Base-by-base conservation (phyloP, 2,888 invertebrate genomes). In the Ctenicera cuprea region DNA sequence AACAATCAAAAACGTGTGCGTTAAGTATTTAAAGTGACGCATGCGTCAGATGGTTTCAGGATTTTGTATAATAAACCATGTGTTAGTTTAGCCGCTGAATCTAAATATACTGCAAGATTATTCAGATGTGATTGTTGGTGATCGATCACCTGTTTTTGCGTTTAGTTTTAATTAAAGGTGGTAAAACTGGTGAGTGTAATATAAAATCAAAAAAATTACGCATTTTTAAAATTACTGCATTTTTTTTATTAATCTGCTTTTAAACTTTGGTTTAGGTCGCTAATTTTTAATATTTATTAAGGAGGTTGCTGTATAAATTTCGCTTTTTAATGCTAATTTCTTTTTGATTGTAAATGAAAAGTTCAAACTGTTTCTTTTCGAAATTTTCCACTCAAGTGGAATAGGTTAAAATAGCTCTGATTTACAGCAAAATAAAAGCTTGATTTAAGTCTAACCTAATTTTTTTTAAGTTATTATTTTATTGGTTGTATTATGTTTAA, bases 91-190 rank as follows among this genome's bases (percentile, higher is more conserved):
- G 67, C 41, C 18, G 20, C 45, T 41, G 52, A 57, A 43, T 67
- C 67, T 67, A 67, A 67, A 67, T 67, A 67, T 67, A 67, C 57
- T 12, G 18, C 33, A 30, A 38, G 67, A 67, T 67, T 57, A 50
- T 48, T 67, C 33, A 22, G 54, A 33, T 41, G 41, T 67, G 14
- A 18, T 41, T 67, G 67, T 54, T 14, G 38, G 67, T 57, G 67
- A 67, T 67, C 41, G 57, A 67, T 54, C 57, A 45, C 54, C 54
- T 26, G 30, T 54, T 54, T 54, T 26, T 30, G 12, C 11, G 22
- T 54, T 30, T n/a, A 14, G 26, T 14, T 54, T 54, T 52, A 14
- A 54, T 54, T 54, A 33, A 11, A 26, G 7, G 14, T 7, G n/a
- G 14, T n/a, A 54, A 54, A 54, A 26, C 54, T 54, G 54, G 54